Percentiles rank a stretch among this genome's conserved stretches.
phyloP scores from a whole-genome alignment of 1,140 invertebrate species.

The Ericerus pela region DNA sequence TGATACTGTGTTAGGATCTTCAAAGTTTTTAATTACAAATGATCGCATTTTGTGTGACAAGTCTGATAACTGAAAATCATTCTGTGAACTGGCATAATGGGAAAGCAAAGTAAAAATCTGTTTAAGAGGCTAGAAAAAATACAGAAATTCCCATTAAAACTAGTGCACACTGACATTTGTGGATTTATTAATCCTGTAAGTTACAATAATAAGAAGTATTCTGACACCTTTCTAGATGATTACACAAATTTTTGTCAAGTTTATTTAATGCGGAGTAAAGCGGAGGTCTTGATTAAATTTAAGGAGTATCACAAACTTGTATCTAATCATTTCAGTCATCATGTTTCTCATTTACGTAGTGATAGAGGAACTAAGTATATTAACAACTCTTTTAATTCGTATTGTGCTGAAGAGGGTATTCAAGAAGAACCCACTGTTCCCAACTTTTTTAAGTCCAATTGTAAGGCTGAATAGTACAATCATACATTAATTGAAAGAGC shows the following conservation, averaged over 20 bases:
- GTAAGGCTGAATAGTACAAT: slow-evolving; percentile 31
- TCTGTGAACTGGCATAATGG: neutral
- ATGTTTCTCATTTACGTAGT: slow-evolving; percentile 23
- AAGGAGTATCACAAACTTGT: slow-evolving; percentile 9
- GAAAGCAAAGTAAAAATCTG: neutral
- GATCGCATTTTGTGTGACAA: no score
- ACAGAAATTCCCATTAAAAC: slow-evolving; percentile 8
- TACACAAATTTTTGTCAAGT: slow-evolving; percentile 14
- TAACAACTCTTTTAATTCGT: neutral
- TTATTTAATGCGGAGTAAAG: slow-evolving; percentile 26
- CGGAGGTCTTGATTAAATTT: slow-evolving; percentile 23
- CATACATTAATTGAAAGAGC: slow-evolving; percentile 25
- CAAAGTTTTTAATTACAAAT: no score
- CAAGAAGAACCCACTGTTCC: slow-evolving; percentile 28
- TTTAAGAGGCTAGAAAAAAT: neutral
- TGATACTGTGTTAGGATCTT: no score
- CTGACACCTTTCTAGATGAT: slow-evolving; percentile 16
- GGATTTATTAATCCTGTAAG: neutral
- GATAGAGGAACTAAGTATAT: slow-evolving; percentile 33
- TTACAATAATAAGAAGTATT: slow-evolving; percentile 5
- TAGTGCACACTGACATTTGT: slow-evolving; percentile 16
- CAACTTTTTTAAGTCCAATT: slow-evolving; percentile 36
- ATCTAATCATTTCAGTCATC: neutral
- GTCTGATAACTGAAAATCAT: neutral
- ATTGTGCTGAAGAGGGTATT: slow-evolving; percentile 26